These are phyloP conservation scores for Leptinotarsa peninsularis DNA, from an alignment of 2,888 invertebrate genomes.

Conservation along the genomic window DNA sequence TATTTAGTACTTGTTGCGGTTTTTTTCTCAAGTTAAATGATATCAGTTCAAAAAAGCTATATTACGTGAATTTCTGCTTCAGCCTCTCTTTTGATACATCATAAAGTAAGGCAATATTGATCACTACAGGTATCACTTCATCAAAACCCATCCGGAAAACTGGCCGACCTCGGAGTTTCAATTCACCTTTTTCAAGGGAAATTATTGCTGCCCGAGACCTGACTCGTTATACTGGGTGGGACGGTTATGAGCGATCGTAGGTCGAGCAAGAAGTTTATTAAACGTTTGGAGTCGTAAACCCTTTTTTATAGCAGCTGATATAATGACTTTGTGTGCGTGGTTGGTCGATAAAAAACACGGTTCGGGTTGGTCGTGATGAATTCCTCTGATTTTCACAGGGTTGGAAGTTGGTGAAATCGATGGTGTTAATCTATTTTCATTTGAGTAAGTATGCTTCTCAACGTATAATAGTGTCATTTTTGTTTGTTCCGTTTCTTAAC, in stretches of 20 bases:
- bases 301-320: conserved; percentile 7
- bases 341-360: conserved; percentile 4
- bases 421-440: no score
- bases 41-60: no score
- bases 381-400: neutral
- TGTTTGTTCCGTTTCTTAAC: no score
- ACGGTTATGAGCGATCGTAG: conserved; percentile 25
- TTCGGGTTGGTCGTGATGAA: neutral
- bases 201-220: conserved; percentile 14
- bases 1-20: no score
- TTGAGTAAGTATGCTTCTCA: no score
- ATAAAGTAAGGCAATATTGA: neutral
- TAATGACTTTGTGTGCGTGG: conserved; percentile 12
- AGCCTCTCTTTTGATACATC: no score
- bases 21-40: no score
- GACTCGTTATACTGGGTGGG: conserved; percentile 24
- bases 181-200: conserved; percentile 16
- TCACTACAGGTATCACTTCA: neutral
- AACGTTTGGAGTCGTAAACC: conserved; percentile 1
- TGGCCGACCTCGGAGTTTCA: neutral
- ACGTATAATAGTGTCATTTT: no score
- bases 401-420: neutral
- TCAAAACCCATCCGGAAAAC: neutral
- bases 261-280: conserved; percentile 12
- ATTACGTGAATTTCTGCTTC: no score